Evolutionary conservation across 2,113 vertebrate genomes (phyloP).

Genomic region (Scolopax mira): DNA sequence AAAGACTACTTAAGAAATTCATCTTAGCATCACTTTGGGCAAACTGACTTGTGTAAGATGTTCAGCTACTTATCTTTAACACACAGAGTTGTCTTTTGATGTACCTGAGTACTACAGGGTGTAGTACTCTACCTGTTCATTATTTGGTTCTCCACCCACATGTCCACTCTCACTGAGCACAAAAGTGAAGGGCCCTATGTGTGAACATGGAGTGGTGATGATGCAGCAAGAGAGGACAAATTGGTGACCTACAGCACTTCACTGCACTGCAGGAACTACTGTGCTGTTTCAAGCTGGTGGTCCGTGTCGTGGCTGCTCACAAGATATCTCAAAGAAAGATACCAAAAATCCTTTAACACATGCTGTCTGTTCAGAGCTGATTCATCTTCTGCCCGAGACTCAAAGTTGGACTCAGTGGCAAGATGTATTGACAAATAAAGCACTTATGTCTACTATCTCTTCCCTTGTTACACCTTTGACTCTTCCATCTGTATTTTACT

Average conservation of each 20-base stretch:
- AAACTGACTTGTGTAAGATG: not conserved
- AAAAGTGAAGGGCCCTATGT: not conserved
- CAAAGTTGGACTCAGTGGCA: not conserved
- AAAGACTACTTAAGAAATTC: not conserved
- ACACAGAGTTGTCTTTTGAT: not conserved
- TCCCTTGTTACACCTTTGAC: not conserved
- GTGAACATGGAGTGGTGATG: not conserved
- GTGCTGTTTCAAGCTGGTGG: not conserved
- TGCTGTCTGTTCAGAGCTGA: not conserved
- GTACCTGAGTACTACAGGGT: not conserved
- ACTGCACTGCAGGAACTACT: not conserved
- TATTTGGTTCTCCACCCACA: accelerated
- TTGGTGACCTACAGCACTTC: not conserved
- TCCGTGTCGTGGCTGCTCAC: not conserved
- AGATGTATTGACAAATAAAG: not conserved
- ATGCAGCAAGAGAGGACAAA: not conserved
- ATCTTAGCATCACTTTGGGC: not conserved
- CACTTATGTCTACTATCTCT: not conserved
- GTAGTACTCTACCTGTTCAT: not conserved
- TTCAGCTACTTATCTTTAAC: not conserved
- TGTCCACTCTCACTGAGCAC: not conserved
- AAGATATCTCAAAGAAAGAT: not conserved
- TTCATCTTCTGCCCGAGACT: not conserved
- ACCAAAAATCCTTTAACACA: not conserved
- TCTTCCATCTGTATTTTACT: not conserved